Conservation (phyloP, 1,140 invertebrate species). For the Apis dorsata region DNA sequence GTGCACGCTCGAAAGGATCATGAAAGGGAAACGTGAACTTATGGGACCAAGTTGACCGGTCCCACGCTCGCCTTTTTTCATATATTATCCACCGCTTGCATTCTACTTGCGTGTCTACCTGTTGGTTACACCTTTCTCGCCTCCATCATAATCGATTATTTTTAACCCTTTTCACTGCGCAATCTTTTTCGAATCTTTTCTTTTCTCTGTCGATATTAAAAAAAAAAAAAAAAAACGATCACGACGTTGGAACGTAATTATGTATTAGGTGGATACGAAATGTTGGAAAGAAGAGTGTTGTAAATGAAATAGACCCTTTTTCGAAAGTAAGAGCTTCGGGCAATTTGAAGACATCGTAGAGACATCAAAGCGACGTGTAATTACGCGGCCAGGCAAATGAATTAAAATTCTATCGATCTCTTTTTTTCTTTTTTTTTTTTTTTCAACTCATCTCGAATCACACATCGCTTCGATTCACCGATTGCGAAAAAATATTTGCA, state of each 20-base stretch:
- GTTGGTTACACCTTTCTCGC: not conserved
- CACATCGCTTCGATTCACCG: too few species aligned
- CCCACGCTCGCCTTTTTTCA: slow-evolving; percentile 40
- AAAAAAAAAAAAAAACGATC: not conserved
- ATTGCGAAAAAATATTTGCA: too few species aligned
- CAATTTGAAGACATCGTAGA: not conserved
- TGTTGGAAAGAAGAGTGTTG: not conserved
- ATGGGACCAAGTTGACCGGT: slow-evolving; percentile 39
- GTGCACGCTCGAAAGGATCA: slow-evolving; percentile 42
- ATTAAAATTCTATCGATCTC: not conserved
- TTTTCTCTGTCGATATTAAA: too few species aligned
- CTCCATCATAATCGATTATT: not conserved
- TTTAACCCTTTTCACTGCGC: not conserved
- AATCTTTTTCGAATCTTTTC: too few species aligned
- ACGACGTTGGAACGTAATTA: not conserved
- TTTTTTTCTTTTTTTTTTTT: not conserved
- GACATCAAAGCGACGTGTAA: slow-evolving; percentile 14
- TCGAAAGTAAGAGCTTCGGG: not conserved
- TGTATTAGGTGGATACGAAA: not conserved
- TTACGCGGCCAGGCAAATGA: slow-evolving; percentile 4
- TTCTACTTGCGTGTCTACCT: not conserved
- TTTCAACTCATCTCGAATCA: not conserved
- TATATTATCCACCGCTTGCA: not conserved
- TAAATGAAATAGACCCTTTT: not conserved
- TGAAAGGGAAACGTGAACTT: slow-evolving; percentile 49